Evolutionary conservation across 2,888 invertebrate species (phyloP), one percentile per base, ranked within the genome.

Genomic region (Dimorphilus gyrociliatus): DNA sequence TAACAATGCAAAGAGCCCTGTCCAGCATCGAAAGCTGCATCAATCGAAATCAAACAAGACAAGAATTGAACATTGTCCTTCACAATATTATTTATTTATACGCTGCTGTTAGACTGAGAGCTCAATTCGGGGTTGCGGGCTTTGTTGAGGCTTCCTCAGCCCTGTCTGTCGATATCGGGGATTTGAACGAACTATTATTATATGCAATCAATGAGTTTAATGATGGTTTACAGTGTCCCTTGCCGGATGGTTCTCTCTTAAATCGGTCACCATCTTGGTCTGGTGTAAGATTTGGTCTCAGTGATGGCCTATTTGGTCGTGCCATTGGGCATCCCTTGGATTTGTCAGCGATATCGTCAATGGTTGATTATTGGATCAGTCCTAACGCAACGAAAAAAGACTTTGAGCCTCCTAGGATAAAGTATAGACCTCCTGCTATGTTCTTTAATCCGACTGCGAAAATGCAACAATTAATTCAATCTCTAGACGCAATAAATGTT

Each of bases 1-100:
- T n/a, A n/a, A n/a, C n/a, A n/a, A n/a, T n/a, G n/a, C n/a, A n/a
- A n/a, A n/a, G n/a, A n/a, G n/a, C n/a, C n/a, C n/a, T n/a, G n/a
- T n/a, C n/a, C n/a, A n/a, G n/a, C n/a, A n/a, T n/a, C n/a, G n/a
- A n/a, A n/a, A n/a, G n/a, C n/a, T n/a, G n/a, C n/a, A n/a, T n/a
- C n/a, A n/a, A n/a, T n/a, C n/a, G n/a, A n/a, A n/a, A n/a, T n/a
- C n/a, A n/a, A n/a, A 21, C 40, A 4, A 41, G 53, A 6, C 37
- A 47, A 1, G 58, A 60, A 35, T 60, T 57, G 58, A 50, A 56
- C 1, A 45, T 48, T n/a, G 42, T 59, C 40, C 42, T 61, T 16
- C 60, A 61, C 45, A 61, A 61, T 40, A 41, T 61, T 34, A 56
- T 54, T 41, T 58, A 53, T 43, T 45, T 60, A 13, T 60, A 60